phyloP scores from a whole-genome alignment of 2,888 invertebrate species.

The Chaitophorus viminalis region DNA sequence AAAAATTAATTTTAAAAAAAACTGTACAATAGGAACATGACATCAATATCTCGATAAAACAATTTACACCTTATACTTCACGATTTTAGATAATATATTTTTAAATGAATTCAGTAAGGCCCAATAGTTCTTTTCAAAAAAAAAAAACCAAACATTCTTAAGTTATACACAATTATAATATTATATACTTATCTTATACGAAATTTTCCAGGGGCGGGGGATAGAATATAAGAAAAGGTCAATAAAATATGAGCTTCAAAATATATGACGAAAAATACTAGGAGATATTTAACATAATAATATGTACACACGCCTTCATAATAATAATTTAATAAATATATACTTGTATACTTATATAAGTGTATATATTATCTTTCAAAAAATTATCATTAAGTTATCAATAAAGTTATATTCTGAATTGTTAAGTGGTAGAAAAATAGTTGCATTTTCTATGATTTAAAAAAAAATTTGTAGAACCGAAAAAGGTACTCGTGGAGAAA shows the following conservation, averaged over 20 bases:
- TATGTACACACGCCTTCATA: too few species aligned
- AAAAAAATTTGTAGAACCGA: not conserved
- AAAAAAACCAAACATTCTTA: constrained; percentile 30
- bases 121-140: constrained; percentile 18
- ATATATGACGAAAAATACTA: not conserved
- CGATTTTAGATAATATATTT: constrained; percentile 20
- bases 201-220: not conserved
- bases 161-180: constrained; percentile 18
- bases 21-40: constrained; percentile 61
- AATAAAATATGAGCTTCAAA: not conserved
- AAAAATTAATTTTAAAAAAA: constrained; percentile 22
- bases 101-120: constrained; percentile 26
- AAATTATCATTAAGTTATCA: too few species aligned
- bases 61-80: not conserved
- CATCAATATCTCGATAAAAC: constrained; percentile 3
- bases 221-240: not conserved
- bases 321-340: not conserved
- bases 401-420: not conserved
- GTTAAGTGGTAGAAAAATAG: constrained; percentile 5
- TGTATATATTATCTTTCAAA: not conserved
- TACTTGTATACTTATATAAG: too few species aligned
- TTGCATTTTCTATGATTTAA: not conserved
- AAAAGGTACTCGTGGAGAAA: constrained; percentile 15
- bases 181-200: not conserved
- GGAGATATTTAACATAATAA: not conserved